Percentiles rank a stretch among this genome's conserved stretches.
Evolutionary conservation across 2,113 vertebrate species (phyloP).

Genomic region (Passerina amoena): DNA sequence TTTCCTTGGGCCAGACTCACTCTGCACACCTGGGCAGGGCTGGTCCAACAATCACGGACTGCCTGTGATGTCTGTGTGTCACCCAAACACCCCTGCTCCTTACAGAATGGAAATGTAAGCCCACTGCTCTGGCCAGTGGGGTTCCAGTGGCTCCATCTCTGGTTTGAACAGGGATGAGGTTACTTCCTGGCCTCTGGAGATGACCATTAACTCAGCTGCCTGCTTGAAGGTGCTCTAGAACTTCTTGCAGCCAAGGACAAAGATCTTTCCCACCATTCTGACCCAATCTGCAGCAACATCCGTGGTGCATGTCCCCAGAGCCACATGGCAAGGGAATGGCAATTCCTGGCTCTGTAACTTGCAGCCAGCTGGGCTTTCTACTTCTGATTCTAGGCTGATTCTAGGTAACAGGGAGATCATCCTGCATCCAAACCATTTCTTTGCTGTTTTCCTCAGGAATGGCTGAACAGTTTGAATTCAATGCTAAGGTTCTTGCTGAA

Average conservation of each 20-base stretch:
- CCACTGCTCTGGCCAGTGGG: neutral
- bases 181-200: neutral
- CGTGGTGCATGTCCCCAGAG: neutral
- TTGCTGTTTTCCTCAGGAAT: neutral
- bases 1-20: neutral
- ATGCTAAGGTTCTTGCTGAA: neutral
- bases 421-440: neutral
- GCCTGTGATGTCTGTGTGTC: neutral
- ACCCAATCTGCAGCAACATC: neutral
- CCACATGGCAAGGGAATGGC: neutral
- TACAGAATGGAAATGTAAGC: rapidly evolving
- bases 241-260: neutral
- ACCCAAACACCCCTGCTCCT: neutral
- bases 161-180: neutral
- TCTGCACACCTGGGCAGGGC: neutral
- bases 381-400: neutral
- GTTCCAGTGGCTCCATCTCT: neutral
- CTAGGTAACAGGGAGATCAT: neutral
- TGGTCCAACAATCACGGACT: neutral
- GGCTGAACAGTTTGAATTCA: neutral
- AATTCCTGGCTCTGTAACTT: neutral
- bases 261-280: neutral
- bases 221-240: neutral
- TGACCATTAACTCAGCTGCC: neutral
- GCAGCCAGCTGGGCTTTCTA: neutral